Conservation (phyloP, 2,888 invertebrate genomes). For the Anticlea derivata region DNA sequence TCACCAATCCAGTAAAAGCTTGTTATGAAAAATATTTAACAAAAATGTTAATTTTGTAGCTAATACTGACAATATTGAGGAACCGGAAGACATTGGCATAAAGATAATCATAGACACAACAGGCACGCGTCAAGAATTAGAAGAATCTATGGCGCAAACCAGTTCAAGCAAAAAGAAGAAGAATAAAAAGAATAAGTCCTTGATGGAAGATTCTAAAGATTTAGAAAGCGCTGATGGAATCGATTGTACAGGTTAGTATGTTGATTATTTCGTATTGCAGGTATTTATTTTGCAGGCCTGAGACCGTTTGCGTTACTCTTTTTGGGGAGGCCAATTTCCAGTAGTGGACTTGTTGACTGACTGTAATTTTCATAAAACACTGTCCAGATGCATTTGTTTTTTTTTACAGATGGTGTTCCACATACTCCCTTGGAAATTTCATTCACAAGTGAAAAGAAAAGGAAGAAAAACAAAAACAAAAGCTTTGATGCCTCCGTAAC, state of each 20-base stretch:
- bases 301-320: no score
- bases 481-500: constrained; percentile 12
- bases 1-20: no score
- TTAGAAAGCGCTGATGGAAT: constrained; percentile 5
- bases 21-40: no score
- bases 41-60: background rate
- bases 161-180: constrained; percentile 40
- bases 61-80: constrained; percentile 26
- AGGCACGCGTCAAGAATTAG: constrained; percentile 35
- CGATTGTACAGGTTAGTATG: constrained; percentile 22
- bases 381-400: background rate
- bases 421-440: constrained; percentile 10
- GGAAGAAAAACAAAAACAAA: constrained; percentile 25
- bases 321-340: no score
- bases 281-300: no score
- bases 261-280: background rate
- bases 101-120: constrained; percentile 50
- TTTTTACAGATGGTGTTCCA: constrained; percentile 11
- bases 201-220: constrained; percentile 6
- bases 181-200: constrained; percentile 31
- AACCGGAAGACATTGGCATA: constrained; percentile 28
- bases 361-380: no score
- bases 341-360: no score
- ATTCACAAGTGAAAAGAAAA: constrained; percentile 25
- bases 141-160: constrained; percentile 18